Base-by-base conservation (phyloP, 2,797 vertebrate genomes). In the Clarias laeviceps region DNA sequence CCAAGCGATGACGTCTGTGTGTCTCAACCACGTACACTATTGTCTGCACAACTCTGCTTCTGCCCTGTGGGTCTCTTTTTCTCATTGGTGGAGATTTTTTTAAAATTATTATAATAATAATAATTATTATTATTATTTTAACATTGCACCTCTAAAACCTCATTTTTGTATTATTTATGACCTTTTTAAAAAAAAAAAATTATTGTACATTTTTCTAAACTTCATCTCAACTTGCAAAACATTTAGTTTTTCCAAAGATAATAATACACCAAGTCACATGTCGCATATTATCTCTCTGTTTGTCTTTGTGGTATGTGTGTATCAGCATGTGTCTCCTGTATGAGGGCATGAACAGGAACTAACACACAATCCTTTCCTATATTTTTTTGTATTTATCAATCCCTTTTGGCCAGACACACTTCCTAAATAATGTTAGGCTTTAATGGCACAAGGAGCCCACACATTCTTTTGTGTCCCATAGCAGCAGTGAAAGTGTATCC, bases 31-130 rank as follows among this genome's bases (percentile, higher is more conserved):
- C 56, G 56, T 84, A 84, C 82, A 84, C 61, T 88, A 79, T 76
- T 73, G 68, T 85, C 86, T 74, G 59, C 62, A 79, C 86, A 84
- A 77, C 79, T 91, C 76, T 83, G 86, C 88, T 89, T 87, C 57
- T 87, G 69, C 89, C 85, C 73, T 81, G 77, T 86, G 69, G 34
- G 82, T 86, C 20, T 77, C 40, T 85, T 86, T 79, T 82, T 86
- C 66, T 82, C 61, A 56, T 56, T 66, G 73, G 69, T 61, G 27
- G 65, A 64, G 82, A 85, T 56, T 76, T 85, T 76, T 87, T 61
- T 78, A n/a, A n/a, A n/a, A n/a, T 56, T 61, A 59, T 65, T 32
- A 61, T 45, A n/a, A n/a, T 56, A 54, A 59, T 65, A n/a, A 61
- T 45, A n/a, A 40, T 32, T 4, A n/a, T 76, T 32, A 32, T 17